Evolutionary conservation across 1,140 invertebrate genomes (phyloP).

Genomic region (Thereuonema tuberculata): DNA sequence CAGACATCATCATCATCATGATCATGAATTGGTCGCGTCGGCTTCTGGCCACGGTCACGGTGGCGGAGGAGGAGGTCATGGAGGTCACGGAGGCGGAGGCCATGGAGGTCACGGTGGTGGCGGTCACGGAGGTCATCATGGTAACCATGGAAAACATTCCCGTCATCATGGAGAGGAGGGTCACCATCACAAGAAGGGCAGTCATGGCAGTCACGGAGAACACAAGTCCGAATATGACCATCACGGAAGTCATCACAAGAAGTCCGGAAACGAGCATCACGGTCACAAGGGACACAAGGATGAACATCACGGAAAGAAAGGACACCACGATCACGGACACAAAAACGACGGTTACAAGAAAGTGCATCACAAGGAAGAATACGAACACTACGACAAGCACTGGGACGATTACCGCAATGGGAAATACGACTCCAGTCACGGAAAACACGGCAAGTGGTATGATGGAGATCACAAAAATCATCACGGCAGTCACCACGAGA

Average conservation of each 20-base stretch:
- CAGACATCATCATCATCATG: too few relatives aligned
- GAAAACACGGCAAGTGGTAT: not conserved
- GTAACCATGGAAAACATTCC: not conserved
- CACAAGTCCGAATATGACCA: not conserved
- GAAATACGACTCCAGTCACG: not conserved
- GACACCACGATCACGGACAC: conserved; percentile 6
- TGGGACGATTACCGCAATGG: not conserved
- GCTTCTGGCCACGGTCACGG: too few relatives aligned
- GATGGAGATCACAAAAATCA: not conserved
- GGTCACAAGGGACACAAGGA: not conserved
- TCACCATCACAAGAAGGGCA: not conserved
- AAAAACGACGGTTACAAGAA: conserved; percentile 3
- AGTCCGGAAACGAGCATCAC: not conserved
- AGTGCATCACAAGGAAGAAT: conserved; percentile 7
- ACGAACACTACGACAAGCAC: conserved; percentile 5
- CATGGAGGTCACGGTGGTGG: too few relatives aligned
- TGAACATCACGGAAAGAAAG: not conserved
- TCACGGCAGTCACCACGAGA: not conserved
- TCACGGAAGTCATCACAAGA: not conserved
- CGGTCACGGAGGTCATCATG: not conserved
- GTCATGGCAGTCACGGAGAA: not conserved
- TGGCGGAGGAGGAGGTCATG: not conserved
- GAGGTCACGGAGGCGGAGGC: not conserved
- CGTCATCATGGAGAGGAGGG: not conserved
- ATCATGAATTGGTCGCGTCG: too few relatives aligned